phyloP scores from a whole-genome alignment of 2,113 vertebrate species.

The Ranitomeya variabilis region DNA sequence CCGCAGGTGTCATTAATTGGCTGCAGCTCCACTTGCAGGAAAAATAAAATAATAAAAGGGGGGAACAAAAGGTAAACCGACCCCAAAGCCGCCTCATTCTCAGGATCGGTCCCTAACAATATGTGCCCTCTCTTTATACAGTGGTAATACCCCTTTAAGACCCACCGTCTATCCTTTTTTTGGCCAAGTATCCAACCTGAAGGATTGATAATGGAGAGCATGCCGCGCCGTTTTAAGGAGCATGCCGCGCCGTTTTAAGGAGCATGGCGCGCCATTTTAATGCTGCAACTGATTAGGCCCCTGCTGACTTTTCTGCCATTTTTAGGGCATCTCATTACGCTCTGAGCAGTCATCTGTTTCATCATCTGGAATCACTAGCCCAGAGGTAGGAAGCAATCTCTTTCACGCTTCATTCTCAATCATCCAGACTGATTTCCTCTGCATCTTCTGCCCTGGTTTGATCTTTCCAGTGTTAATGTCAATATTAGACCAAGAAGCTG shows the following conservation, averaged over 20 bases:
- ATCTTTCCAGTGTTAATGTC: neutral
- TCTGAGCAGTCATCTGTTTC: neutral
- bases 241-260: neutral
- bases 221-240: neutral
- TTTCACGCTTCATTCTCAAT: neutral
- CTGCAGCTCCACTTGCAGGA: no score
- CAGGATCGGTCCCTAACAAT: no score
- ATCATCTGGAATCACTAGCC: conserved; percentile 4
- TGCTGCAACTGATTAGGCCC: neutral
- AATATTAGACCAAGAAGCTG: neutral
- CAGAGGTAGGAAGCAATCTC: neutral
- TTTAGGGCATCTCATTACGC: neutral
- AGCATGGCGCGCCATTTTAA: neutral
- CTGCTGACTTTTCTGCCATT: neutral
- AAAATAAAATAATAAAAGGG: no score
- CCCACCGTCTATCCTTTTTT: neutral
- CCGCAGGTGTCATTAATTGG: no score
- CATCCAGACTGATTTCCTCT: neutral
- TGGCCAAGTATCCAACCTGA: neutral
- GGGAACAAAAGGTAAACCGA: no score
- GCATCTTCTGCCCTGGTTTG: neutral
- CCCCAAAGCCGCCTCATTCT: no score
- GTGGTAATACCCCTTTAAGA: neutral
- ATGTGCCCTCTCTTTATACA: neutral
- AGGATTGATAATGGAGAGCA: no score